Base-by-base conservation (phyloP, 2,888 invertebrate species). In the Trichopria drosophilae region DNA sequence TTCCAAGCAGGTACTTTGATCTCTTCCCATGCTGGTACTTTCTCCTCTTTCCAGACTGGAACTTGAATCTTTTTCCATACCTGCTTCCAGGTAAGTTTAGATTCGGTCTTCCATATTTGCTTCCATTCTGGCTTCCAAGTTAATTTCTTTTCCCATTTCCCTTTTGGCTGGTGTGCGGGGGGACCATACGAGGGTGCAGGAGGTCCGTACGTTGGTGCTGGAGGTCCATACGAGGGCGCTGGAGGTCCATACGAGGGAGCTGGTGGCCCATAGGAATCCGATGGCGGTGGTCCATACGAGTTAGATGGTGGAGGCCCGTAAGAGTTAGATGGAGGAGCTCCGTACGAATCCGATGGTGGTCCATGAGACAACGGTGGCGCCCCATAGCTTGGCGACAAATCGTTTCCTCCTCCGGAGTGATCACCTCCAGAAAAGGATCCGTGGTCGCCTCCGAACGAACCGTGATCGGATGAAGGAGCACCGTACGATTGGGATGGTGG, bases 71-170 rank as follows among this genome's bases (percentile, higher is more conserved):
- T 87, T 62, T 86, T 86, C 87, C 87, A 88, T 68, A 85, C 82
- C 20, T 82, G 79, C 75, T 86, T 85, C 86, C 86, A 87, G 37
- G 79, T 77, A 45, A 85, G 78, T 71, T 90, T 88, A 62, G 88
- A 87, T 34, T 87, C 83, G 0, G 82, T 83, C 73, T 88, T 87
- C 86, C 86, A 87, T 20, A 87, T 78, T 68, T 85, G 82, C 62
- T 85, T 83, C 87, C 87, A 89, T 61, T 89, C 88, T 53, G 87
- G 85, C 75, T 90, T 90, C 90, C 90, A 91, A 20, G 82, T 82
- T 35, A 90, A 79, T 73, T 89, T 90, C 75, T 89, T 90, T 73
- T 89, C 86, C 88, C 87, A 89, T 60, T 84, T 83, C 52, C 89
- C 89, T 65, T 81, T 78, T 53, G 86, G 6, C 55, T 58, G 18